phyloP scores from a whole-genome alignment of 2,888 invertebrate genomes.

The Caenorhabditis sulstoni region DNA sequence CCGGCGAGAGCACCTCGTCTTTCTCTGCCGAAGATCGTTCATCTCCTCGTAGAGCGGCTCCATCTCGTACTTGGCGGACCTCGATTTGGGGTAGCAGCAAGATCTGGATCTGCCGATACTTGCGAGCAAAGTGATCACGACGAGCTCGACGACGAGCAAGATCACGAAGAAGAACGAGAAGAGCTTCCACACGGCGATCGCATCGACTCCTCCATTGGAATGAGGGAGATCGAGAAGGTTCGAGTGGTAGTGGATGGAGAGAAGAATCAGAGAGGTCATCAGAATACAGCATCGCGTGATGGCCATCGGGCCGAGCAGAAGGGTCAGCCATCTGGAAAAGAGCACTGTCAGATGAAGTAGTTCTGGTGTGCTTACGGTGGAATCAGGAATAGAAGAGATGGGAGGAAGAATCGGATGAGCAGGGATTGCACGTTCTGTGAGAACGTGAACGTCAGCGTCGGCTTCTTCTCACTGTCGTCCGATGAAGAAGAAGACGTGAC shows the following conservation, averaged over 20 bases:
- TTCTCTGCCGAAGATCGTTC: constrained; percentile 71
- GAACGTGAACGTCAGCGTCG: not conserved
- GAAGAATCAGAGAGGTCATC: constrained; percentile 63
- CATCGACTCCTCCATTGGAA: constrained; percentile 8
- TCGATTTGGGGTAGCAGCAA: constrained; percentile 27
- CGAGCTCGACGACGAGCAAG: constrained; percentile 65
- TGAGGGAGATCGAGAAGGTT: constrained; percentile 21
- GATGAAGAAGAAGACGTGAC: not conserved
- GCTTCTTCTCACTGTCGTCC: not conserved
- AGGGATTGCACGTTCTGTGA: constrained; percentile 12
- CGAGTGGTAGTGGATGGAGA: constrained; percentile 61
- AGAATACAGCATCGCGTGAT: constrained; percentile 71
- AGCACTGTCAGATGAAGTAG: not conserved
- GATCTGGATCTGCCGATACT: constrained; percentile 65
- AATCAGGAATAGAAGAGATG: constrained; percentile 57
- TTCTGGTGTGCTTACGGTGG: constrained; percentile 69
- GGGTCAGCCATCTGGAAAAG: constrained; percentile 68
- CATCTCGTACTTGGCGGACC: constrained; percentile 65
- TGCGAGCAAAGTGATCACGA: constrained; percentile 68
- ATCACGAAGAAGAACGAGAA: constrained; percentile 69
- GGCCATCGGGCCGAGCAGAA: constrained; percentile 74
- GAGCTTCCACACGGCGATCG: constrained; percentile 63
- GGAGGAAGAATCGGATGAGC: constrained; percentile 23
- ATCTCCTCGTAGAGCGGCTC: constrained; percentile 75
- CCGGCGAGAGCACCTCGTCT: constrained; percentile 59